Conservation (phyloP, 2,888 invertebrate genomes). For the Timema podura region DNA sequence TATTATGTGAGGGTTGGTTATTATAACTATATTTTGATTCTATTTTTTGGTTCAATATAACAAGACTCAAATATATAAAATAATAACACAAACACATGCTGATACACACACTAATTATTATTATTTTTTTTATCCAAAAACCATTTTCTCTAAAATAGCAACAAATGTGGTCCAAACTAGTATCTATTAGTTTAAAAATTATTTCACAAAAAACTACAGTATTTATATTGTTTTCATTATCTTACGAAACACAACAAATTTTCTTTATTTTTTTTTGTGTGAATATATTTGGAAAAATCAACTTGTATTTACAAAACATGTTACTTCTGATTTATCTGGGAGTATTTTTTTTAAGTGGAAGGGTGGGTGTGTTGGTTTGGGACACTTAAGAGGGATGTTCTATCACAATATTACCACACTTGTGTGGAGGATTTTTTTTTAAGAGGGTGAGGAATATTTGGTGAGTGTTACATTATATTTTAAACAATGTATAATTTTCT, state of each 20-base stretch:
- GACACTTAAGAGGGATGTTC: constrained; percentile 14
- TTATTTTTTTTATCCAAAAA: neutral
- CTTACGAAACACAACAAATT: constrained; percentile 14
- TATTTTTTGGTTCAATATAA: neutral
- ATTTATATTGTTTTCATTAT: constrained; percentile 6
- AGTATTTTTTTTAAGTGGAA: constrained; percentile 4
- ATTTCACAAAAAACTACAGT: constrained; percentile 9
- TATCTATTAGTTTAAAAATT: neutral
- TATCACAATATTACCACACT: constrained; percentile 29
- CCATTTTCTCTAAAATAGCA: neutral
- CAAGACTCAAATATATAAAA: constrained; percentile 14
- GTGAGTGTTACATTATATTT: constrained; percentile 5
- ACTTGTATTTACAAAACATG: constrained; percentile 14
- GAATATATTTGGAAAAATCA: constrained; percentile 12
- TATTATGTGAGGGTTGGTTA: constrained; percentile 1
- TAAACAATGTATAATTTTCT: constrained; percentile 12
- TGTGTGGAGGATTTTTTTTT: constrained; percentile 18
- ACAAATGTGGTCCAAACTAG: constrained; percentile 3
- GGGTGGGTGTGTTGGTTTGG: constrained; percentile 2
- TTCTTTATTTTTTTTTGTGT: neutral
- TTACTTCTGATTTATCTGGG: neutral
- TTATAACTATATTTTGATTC: constrained; percentile 12
- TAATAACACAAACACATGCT: constrained; percentile 6
- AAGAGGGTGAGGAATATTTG: neutral
- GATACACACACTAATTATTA: neutral